A percentile compares a stretch with the other conserved stretches of the same genome.
These are phyloP conservation scores for Zaprionus kolodkinae DNA, from an alignment of 1,140 invertebrate genomes.

Conservation along the genomic window DNA sequence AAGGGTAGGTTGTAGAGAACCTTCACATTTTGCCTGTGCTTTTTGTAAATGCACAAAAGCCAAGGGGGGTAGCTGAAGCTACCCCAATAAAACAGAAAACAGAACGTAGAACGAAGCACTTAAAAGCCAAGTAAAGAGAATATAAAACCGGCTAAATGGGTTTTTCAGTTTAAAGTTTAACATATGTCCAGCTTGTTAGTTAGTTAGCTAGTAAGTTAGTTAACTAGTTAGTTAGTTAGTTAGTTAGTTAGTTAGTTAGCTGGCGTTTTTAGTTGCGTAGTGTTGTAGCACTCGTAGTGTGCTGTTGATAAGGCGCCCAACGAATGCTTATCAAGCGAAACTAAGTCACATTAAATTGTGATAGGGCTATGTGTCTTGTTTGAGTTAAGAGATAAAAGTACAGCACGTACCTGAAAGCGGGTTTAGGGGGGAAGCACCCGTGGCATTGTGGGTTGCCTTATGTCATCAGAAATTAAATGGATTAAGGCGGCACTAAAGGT, in stretches of 20 bases:
- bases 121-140: constrained; percentile 13
- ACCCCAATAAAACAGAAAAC: constrained; percentile 8
- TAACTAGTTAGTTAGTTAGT: not conserved
- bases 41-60: constrained; percentile 40
- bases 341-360: constrained; percentile 18
- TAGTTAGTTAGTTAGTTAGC: not conserved
- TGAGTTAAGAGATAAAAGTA: constrained; percentile 9
- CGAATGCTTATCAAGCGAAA: not conserved
- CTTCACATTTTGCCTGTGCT: not conserved
- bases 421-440: constrained; percentile 4
- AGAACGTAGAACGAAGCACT: not conserved
- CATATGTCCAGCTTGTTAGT: constrained; percentile 5
- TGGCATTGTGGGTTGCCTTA: not conserved
- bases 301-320: constrained; percentile 5
- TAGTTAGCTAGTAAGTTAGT: constrained; percentile 1
- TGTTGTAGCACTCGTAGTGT: not conserved
- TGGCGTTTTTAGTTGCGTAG: not conserved
- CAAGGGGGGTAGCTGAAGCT: not conserved
- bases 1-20: not conserved
- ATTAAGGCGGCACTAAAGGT: constrained; percentile 1
- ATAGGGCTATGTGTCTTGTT: not conserved
- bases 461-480: not conserved
- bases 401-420: not conserved
- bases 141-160: constrained; percentile 3
- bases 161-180: not conserved